phyloP scores from a whole-genome alignment of 2,888 invertebrate species.

The Rhodophaea formosa region DNA sequence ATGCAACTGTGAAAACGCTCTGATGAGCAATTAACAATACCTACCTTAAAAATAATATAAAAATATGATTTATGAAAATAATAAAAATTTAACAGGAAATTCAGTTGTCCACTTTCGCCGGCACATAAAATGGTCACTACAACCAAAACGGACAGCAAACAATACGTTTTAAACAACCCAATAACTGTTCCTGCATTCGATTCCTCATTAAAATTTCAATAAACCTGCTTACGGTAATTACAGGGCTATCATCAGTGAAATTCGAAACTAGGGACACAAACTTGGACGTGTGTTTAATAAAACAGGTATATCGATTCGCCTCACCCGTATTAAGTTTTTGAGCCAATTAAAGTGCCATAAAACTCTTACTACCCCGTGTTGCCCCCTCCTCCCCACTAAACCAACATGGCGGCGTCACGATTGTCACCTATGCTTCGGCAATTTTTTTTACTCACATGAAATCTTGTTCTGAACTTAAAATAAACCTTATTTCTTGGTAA shows the following conservation, averaged over 20 bases:
- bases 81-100: too few species aligned
- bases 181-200: constrained; percentile 10
- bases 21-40: too few species aligned
- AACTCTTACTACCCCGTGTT: constrained; percentile 69
- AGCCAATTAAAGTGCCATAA: constrained; percentile 76
- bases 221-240: constrained; percentile 31
- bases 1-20: too few species aligned
- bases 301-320: constrained; percentile 56
- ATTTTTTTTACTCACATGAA: constrained; percentile 32
- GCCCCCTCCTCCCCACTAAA: constrained; percentile 62
- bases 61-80: too few species aligned
- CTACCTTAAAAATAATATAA: too few species aligned
- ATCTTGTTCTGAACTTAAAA: constrained; percentile 20
- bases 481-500: constrained; percentile 32
- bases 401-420: constrained; percentile 78
- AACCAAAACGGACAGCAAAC: constrained; percentile 7
- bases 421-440: constrained; percentile 71
- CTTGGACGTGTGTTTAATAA: constrained; percentile 54
- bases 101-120: too few species aligned
- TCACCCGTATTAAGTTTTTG: constrained; percentile 54
- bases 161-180: constrained; percentile 10
- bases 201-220: constrained; percentile 28
- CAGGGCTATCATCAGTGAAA: constrained; percentile 25
- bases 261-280: constrained; percentile 34
- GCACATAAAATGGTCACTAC: too few species aligned